Evolutionary conservation across 1,140 invertebrate species (phyloP).

Genomic region (Sitodiplosis mosellana): DNA sequence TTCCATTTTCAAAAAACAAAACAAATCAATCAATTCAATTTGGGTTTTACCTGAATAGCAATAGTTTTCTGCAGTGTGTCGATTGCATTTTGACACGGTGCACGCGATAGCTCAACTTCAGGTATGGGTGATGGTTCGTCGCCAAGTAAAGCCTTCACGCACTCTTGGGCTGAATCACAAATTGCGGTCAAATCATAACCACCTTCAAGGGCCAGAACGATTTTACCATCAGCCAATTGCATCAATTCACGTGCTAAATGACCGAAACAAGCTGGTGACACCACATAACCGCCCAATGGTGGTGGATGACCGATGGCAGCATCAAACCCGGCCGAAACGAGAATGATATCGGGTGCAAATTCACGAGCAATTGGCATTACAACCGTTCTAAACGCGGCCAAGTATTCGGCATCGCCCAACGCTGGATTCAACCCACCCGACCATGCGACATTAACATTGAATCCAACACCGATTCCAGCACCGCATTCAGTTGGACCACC

Average conservation of each 20-base stretch:
- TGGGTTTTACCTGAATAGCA: slow-evolving; percentile 72
- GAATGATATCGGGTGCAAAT: slow-evolving; percentile 84
- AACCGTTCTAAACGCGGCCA: slow-evolving; percentile 86
- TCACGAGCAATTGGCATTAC: slow-evolving; percentile 86
- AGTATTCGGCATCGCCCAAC: slow-evolving; percentile 92
- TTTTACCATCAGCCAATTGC: slow-evolving; percentile 73
- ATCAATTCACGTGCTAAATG: slow-evolving; percentile 90
- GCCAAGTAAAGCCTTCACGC: slow-evolving; percentile 78
- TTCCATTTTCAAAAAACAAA: neutral
- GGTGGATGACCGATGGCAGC: slow-evolving; percentile 83
- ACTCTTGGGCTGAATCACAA: slow-evolving; percentile 94
- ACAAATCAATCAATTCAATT: neutral
- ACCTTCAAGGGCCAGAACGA: slow-evolving; percentile 78
- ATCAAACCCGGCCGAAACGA: slow-evolving; percentile 97
- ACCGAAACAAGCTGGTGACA: slow-evolving; percentile 89
- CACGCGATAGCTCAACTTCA: slow-evolving; percentile 58
- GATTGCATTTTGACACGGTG: slow-evolving; percentile 66
- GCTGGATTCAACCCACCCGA: slow-evolving; percentile 77
- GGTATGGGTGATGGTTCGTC: slow-evolving; percentile 56
- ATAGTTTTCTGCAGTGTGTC: slow-evolving; percentile 76
- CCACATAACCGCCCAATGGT: slow-evolving; percentile 84
- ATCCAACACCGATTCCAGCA: slow-evolving; percentile 75
- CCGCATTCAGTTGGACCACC: slow-evolving; percentile 86
- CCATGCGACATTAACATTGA: slow-evolving; percentile 95
- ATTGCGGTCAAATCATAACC: slow-evolving; percentile 92